Evolutionary conservation across 2,113 vertebrate genomes (phyloP).

Genomic region (Helogale parvula): DNA sequence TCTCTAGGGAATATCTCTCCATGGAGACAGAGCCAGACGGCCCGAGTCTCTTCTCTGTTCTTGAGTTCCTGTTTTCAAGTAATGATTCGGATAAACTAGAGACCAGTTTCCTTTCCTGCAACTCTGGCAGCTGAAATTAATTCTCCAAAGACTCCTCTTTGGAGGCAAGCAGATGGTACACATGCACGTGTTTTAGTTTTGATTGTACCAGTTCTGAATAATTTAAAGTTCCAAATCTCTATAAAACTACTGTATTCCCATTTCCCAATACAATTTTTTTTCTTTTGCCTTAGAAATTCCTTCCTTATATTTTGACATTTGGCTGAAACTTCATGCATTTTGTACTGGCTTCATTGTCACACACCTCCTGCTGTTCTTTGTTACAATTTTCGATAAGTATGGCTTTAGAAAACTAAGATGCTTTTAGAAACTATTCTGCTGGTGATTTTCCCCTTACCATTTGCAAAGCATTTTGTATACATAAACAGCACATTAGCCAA

Average conservation of each 20-base stretch:
- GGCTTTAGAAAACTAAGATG: constrained; percentile 72
- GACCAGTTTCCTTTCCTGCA: constrained; percentile 39
- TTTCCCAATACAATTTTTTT: constrained; percentile 69
- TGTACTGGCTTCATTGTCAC: constrained; percentile 8
- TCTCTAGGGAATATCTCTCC: constrained; percentile 64
- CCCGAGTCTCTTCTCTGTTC: constrained; percentile 58
- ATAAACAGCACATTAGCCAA: constrained; percentile 65
- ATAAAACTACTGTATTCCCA: constrained; percentile 75
- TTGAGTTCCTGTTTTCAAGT: constrained; percentile 68
- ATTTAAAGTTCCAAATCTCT: constrained; percentile 77
- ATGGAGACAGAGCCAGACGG: constrained; percentile 63
- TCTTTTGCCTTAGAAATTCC: constrained; percentile 68
- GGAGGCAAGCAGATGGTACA: constrained; percentile 77
- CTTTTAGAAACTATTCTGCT: constrained; percentile 70
- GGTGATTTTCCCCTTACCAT: constrained; percentile 60
- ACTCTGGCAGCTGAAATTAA: constrained; percentile 63
- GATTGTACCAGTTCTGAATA: constrained; percentile 73
- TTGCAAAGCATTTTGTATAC: constrained; percentile 63
- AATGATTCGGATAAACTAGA: constrained; percentile 44
- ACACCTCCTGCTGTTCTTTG: constrained; percentile 64
- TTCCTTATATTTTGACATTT: constrained; percentile 64
- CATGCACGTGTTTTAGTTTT: constrained; percentile 59
- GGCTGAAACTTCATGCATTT: constrained; percentile 56
- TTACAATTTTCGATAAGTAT: constrained; percentile 60
- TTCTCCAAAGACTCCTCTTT: constrained; percentile 76